Percentiles rank a stretch among this genome's conserved stretches.
Conservation (phyloP, 1,140 invertebrate genomes). For the Limonius californicus region DNA sequence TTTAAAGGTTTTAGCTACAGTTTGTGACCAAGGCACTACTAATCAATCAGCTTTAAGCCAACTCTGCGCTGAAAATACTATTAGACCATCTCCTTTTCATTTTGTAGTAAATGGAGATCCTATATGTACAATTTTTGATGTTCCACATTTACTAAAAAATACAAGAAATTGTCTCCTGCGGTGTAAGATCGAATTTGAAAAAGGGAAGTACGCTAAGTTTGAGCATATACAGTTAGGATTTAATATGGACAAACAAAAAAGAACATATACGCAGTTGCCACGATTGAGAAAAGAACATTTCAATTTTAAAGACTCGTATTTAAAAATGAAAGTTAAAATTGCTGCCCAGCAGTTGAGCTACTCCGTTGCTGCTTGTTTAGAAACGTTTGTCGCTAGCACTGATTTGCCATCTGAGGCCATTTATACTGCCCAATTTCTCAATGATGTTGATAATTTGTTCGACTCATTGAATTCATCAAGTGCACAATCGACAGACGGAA, state of each 20-base stretch:
- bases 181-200: not conserved
- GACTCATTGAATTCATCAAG: too few relatives aligned
- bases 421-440: too few relatives aligned
- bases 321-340: too few relatives aligned
- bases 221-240: too few relatives aligned
- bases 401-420: not conserved
- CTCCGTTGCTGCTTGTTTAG: too few relatives aligned
- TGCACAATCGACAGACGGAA: not conserved
- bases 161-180: constrained; percentile 9
- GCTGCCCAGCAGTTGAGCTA: too few relatives aligned
- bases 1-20: constrained; percentile 21
- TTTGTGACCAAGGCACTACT: constrained; percentile 23
- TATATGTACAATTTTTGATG: constrained; percentile 18
- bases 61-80: constrained; percentile 9
- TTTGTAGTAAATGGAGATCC: constrained; percentile 9
- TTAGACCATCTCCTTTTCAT: not conserved
- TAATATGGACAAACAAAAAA: too few relatives aligned
- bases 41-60: constrained; percentile 4
- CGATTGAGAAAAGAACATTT: too few relatives aligned
- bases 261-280: too few relatives aligned
- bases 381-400: not conserved
- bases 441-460: too few relatives aligned
- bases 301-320: too few relatives aligned
- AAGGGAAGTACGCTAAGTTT: constrained; percentile 26
- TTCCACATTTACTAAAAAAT: constrained; percentile 22